These are phyloP conservation scores for Ictalurus punctatus DNA, from an alignment of 2,113 vertebrate species.

Conservation along the genomic window DNA sequence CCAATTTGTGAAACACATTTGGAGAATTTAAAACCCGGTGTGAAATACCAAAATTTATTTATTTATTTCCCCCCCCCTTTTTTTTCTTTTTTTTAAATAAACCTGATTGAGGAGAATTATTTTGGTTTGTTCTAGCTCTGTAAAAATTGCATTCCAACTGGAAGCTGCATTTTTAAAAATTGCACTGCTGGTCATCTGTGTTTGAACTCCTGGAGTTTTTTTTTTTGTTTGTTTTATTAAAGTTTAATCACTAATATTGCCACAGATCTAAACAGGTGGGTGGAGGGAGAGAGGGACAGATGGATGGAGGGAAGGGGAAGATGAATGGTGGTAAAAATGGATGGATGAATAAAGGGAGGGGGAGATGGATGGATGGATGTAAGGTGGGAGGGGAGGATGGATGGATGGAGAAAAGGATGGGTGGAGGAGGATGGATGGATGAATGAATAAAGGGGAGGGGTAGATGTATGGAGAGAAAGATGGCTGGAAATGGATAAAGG, in stretches of 20 bases:
- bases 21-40: background rate
- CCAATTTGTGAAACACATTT: background rate
- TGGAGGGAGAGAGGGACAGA: too few relatives aligned
- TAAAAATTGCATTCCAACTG: background rate
- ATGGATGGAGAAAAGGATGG: background rate
- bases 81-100: background rate
- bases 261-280: too few relatives aligned
- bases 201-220: too few relatives aligned
- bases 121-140: background rate
- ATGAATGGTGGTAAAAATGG: background rate
- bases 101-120: background rate
- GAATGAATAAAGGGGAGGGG: too few relatives aligned
- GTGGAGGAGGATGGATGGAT: background rate
- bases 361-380: background rate
- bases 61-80: background rate
- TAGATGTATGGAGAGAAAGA: background rate
- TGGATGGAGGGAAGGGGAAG: too few relatives aligned
- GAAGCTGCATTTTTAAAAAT: background rate
- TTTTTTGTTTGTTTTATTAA: too few relatives aligned
- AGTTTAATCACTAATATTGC: too few relatives aligned
- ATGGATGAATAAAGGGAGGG: background rate
- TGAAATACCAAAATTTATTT: background rate
- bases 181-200: background rate
- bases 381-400: too few relatives aligned
- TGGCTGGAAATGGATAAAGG: background rate